phyloP scores from a whole-genome alignment of 2,888 invertebrate species.

The Acanthosepion lycidas region DNA sequence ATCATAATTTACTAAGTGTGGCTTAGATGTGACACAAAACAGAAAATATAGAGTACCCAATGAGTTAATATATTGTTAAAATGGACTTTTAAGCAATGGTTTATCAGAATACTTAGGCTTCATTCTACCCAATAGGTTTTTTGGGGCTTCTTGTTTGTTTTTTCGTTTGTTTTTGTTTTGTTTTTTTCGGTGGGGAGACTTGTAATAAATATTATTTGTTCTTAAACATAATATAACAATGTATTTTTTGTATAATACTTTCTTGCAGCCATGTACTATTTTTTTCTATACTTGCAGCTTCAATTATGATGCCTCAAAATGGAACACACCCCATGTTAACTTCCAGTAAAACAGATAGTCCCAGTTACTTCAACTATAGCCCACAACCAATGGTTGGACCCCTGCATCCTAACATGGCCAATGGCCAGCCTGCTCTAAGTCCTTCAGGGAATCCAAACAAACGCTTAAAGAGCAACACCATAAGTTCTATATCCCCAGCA shows the following conservation, averaged over 20 bases:
- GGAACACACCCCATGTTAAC: conserved; percentile 77
- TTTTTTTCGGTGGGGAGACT: neutral
- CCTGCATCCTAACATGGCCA: conserved; percentile 64
- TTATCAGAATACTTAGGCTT: too few species aligned
- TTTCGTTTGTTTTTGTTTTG: too few species aligned
- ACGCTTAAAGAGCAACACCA: conserved; percentile 76
- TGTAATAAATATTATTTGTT: neutral
- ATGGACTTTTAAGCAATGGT: too few species aligned
- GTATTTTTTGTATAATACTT: neutral
- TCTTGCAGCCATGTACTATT: conserved; percentile 47
- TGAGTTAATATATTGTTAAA: too few species aligned
- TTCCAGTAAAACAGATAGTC: conserved; percentile 86
- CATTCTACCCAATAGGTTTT: too few species aligned
- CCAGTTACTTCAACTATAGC: conserved; percentile 88
- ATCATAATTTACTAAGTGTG: too few species aligned
- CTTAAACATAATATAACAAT: neutral
- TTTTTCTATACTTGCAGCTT: conserved; percentile 82
- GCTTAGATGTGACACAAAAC: too few species aligned
- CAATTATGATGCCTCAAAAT: conserved; percentile 90
- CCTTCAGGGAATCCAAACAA: conserved; percentile 75
- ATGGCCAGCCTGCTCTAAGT: conserved; percentile 73
- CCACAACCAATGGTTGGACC: conserved; percentile 73
- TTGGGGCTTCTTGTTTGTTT: too few species aligned
- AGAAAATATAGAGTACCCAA: too few species aligned
- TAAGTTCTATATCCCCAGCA: conserved; percentile 76